Evolutionary conservation across 2,113 vertebrate species (phyloP).

Genomic region (Galemys pyrenaicus): DNA sequence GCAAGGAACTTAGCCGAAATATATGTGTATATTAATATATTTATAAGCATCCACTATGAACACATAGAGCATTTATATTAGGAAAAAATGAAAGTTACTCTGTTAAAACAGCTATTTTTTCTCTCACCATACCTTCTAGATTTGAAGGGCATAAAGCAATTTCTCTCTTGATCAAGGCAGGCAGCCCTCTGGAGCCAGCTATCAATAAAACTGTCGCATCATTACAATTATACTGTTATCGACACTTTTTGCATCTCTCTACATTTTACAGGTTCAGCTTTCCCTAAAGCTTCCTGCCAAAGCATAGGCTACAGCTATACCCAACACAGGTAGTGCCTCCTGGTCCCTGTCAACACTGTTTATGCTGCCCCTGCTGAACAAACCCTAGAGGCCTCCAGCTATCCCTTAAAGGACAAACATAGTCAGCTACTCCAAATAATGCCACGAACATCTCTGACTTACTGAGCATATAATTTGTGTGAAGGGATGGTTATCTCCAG

Average conservation of each 20-base stretch:
- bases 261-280: neutral
- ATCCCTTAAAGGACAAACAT: neutral
- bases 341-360: neutral
- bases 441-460: neutral
- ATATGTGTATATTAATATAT: too few species aligned
- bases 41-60: neutral
- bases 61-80: neutral
- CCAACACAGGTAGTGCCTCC: neutral
- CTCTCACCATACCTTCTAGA: neutral
- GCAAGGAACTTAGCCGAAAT: neutral
- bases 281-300: neutral
- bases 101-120: neutral
- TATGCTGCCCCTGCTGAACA: neutral
- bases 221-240: neutral
- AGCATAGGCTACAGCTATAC: neutral
- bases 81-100: slow-evolving; percentile 1
- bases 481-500: neutral
- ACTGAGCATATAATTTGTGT: neutral
- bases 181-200: neutral
- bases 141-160: neutral
- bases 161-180: neutral
- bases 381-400: neutral
- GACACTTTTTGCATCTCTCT: neutral
- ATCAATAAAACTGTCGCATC: neutral
- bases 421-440: neutral